Conservation (phyloP, 35 echinoderm and acorn worm genomes). For the Diadema setosum region DNA sequence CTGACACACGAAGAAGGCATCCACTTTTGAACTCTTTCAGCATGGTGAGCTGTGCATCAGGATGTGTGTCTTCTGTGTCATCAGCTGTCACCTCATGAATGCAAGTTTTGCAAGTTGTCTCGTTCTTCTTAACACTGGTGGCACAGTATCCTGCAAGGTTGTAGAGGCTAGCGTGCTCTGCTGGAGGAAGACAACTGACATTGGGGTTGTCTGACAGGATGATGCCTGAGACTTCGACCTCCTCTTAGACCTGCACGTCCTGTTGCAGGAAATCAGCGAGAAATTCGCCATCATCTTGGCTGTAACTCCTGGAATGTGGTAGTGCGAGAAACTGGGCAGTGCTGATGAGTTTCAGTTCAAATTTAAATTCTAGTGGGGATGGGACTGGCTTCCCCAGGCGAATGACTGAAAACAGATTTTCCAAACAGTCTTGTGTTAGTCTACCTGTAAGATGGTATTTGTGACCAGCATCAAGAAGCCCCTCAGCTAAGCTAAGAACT, state of each 20-base stretch:
- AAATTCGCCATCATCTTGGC: constrained; percentile 37
- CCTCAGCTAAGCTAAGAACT: constrained; percentile 14
- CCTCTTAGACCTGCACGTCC: neutral
- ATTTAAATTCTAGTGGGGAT: constrained; percentile 55
- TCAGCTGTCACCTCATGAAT: constrained; percentile 10
- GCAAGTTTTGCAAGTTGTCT: neutral
- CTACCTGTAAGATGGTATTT: constrained; percentile 47
- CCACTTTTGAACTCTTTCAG: constrained; percentile 14
- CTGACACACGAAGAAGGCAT: constrained; percentile 10
- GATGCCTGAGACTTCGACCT: neutral
- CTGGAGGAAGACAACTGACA: neutral
- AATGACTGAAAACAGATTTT: constrained; percentile 58
- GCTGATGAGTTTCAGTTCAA: constrained; percentile 32
- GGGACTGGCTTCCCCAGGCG: constrained; percentile 51
- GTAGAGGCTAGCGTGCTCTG: constrained; percentile 22
- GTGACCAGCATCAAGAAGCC: constrained; percentile 47
- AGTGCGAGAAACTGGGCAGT: constrained; percentile 16
- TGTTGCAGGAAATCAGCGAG: constrained; percentile 31
- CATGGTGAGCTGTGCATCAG: constrained; percentile 22
- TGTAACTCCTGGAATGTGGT: constrained; percentile 15
- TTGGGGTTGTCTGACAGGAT: neutral
- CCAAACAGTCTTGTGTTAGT: constrained; percentile 56
- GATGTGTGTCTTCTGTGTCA: constrained; percentile 17
- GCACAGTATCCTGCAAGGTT: constrained; percentile 41
- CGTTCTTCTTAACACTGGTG: constrained; percentile 2